These are phyloP conservation scores for Hymenochirus boettgeri DNA, from an alignment of 2,113 vertebrate species.

Conservation along the genomic window DNA sequence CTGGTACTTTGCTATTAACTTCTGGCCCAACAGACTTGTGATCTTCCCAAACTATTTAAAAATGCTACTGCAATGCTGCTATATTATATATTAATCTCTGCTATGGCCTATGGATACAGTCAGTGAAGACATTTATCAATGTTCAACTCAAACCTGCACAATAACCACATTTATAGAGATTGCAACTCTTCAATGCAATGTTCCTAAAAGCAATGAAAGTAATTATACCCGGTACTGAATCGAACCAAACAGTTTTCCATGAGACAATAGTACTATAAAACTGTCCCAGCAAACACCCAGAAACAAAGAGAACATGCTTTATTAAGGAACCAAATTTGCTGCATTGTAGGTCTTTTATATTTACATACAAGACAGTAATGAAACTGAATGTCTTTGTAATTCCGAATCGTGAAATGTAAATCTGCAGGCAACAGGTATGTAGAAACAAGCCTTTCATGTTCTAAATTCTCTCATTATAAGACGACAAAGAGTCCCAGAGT, in stretches of 20 bases:
- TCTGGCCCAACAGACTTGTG: no score
- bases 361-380: slow-evolving; percentile 17
- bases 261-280: slow-evolving; percentile 1
- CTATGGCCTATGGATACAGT: no score
- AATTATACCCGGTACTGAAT: slow-evolving; percentile 16
- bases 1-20: no score
- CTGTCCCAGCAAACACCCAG: not conserved
- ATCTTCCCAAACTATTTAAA: no score
- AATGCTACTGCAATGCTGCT: no score
- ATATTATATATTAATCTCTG: no score
- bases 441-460: not conserved
- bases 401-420: not conserved
- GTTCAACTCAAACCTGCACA: no score
- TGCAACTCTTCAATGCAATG: no score
- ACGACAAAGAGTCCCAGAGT: not conserved
- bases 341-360: slow-evolving; percentile 10
- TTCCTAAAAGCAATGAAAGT: slow-evolving; percentile 2
- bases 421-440: not conserved
- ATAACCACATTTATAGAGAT: no score
- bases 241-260: slow-evolving; percentile 4
- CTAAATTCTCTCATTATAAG: not conserved
- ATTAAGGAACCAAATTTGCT: slow-evolving; percentile 1
- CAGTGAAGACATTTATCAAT: no score
- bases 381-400: not conserved
- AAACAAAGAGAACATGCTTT: slow-evolving; percentile 2